These are phyloP conservation scores for Axinella damicornis DNA, from an alignment of 37 sponge, comb jelly and placozoan genomes.

Conservation along the genomic window DNA sequence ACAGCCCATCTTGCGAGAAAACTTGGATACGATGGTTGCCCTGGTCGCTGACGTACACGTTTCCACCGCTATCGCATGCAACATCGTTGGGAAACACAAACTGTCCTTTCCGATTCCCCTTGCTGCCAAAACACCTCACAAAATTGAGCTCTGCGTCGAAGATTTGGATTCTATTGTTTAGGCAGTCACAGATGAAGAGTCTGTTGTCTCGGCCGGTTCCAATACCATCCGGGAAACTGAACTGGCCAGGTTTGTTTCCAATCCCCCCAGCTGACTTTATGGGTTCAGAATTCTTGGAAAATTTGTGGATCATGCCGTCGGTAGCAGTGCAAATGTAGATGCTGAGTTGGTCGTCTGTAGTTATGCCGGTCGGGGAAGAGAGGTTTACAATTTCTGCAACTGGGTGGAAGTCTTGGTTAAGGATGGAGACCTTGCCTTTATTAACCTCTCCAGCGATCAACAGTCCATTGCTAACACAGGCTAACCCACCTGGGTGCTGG, in stretches of 20 bases:
- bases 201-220: conserved; percentile 10
- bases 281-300: neutral
- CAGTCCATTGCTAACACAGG: neutral
- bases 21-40: conserved; percentile 59
- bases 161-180: conserved; percentile 51
- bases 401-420: too few species aligned
- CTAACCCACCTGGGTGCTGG: neutral
- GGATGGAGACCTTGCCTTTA: neutral
- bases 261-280: conserved; percentile 16
- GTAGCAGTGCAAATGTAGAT: neutral
- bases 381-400: too few species aligned
- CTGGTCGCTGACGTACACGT: conserved; percentile 46
- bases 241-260: conserved; percentile 27
- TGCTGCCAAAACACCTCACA: conserved; percentile 26
- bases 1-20: neutral
- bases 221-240: conserved; percentile 51
- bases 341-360: neutral
- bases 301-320: conserved; percentile 5
- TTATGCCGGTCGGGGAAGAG: neutral
- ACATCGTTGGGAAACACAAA: conserved; percentile 50
- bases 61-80: conserved; percentile 25
- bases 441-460: neutral
- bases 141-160: conserved; percentile 37
- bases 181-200: conserved; percentile 45
- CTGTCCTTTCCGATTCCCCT: conserved; percentile 35